Percentiles rank a stretch among this genome's conserved stretches.
These are phyloP conservation scores for Laterallus jamaicensis DNA, from an alignment of 2,113 vertebrate genomes.

Conservation along the genomic window DNA sequence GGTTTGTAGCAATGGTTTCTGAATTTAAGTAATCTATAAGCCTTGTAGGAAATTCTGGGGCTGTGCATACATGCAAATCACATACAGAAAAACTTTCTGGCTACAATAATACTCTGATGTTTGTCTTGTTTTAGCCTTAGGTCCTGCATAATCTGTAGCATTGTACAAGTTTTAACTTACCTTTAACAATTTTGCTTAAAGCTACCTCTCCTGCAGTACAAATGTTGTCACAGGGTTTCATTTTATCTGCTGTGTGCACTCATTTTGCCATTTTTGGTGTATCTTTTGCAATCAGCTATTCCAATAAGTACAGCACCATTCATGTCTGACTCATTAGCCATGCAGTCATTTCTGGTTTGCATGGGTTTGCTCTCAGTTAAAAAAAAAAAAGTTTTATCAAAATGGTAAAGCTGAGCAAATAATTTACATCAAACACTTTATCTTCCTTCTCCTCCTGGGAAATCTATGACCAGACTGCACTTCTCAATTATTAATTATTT, in stretches of 20 bases:
- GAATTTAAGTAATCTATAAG: neutral
- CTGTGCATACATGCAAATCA: constrained; percentile 27
- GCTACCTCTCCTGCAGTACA: neutral
- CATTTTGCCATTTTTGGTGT: constrained; percentile 28
- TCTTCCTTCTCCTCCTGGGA: neutral
- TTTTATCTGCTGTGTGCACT: constrained; percentile 53
- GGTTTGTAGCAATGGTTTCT: neutral
- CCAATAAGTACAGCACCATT: constrained; percentile 16
- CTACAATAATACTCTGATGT: neutral
- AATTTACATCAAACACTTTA: constrained; percentile 30
- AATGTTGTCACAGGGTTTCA: neutral
- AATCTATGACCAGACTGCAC: constrained; percentile 8
- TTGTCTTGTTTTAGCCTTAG: constrained; percentile 35
- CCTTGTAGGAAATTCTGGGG: constrained; percentile 9
- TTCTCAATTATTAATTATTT: constrained; percentile 40
- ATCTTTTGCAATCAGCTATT: constrained; percentile 33
- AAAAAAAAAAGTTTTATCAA: constrained; percentile 14
- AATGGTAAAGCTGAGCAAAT: constrained; percentile 35
- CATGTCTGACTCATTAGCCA: constrained; percentile 41
- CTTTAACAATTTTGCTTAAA: constrained; percentile 10
- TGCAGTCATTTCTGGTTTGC: constrained; percentile 38
- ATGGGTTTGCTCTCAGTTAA: neutral
- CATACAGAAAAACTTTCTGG: constrained; percentile 3
- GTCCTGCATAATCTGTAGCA: constrained; percentile 28
- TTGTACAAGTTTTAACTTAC: constrained; percentile 30